These are phyloP conservation scores for Montipora foliosa DNA, from an alignment of 64 coral and sea anemone species.

Conservation along the genomic window DNA sequence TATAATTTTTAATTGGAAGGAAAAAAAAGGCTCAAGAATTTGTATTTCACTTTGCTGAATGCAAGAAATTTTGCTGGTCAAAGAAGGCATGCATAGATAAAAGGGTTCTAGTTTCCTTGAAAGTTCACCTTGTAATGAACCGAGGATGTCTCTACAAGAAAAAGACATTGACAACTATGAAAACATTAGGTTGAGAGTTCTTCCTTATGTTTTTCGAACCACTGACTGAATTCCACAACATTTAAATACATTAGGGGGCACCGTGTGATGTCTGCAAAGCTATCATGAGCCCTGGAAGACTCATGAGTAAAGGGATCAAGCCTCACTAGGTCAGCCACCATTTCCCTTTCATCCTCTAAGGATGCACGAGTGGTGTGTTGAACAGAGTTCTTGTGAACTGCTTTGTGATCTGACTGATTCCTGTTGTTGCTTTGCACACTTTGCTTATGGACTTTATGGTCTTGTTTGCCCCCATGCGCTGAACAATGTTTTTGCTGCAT, in stretches of 20 bases:
- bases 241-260: constrained; percentile 17
- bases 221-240: not conserved
- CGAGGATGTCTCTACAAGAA: too few relatives aligned
- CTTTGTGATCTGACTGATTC: constrained; percentile 45
- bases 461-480: constrained; percentile 67
- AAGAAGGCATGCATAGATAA: too few relatives aligned
- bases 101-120: too few relatives aligned
- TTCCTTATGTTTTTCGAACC: constrained; percentile 23
- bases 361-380: constrained; percentile 59
- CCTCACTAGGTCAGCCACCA: constrained; percentile 49
- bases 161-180: too few relatives aligned
- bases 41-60: too few relatives aligned
- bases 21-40: too few relatives aligned
- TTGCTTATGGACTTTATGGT: constrained; percentile 52
- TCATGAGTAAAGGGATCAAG: constrained; percentile 54
- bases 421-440: constrained; percentile 66
- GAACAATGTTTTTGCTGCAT: too few relatives aligned
- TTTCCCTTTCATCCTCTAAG: constrained; percentile 57
- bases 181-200: constrained; percentile 6
- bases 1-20: too few relatives aligned
- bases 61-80: too few relatives aligned
- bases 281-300: constrained; percentile 35
- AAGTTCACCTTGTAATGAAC: too few relatives aligned
- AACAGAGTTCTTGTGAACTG: constrained; percentile 54
- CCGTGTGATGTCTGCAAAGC: constrained; percentile 59